phyloP scores from a whole-genome alignment of 2,113 vertebrate species.

The Lonchura striata region DNA sequence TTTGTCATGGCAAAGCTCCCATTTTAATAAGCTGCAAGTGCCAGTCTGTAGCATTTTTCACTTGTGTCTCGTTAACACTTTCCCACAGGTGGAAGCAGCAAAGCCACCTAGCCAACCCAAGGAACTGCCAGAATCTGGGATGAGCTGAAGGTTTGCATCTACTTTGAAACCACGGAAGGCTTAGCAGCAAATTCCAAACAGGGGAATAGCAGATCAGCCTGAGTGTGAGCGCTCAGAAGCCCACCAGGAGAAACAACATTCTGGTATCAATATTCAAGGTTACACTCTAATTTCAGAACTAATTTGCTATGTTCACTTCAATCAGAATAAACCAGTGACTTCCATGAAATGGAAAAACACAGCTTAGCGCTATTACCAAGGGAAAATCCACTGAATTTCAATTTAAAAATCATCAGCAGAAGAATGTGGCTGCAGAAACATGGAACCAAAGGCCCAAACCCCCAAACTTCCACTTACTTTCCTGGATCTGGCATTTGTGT shows the following conservation, averaged over 20 bases:
- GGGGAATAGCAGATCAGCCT: neutral
- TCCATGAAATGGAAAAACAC: neutral
- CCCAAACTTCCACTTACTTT: conserved; percentile 82
- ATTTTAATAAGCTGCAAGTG: neutral
- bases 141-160: neutral
- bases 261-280: neutral
- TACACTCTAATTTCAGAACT: neutral
- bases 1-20: neutral
- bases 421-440: neutral
- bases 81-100: neutral
- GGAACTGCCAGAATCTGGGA: neutral
- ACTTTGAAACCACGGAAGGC: neutral
- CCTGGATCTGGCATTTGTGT: conserved; percentile 96
- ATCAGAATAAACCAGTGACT: neutral
- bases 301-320: neutral
- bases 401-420: neutral
- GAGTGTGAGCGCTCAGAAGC: neutral
- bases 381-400: neutral
- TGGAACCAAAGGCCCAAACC: neutral
- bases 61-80: rapidly evolving
- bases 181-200: neutral
- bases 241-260: neutral
- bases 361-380: neutral
- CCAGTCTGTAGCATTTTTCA: neutral
- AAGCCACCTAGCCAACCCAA: rapidly evolving